Evolutionary conservation across 1,140 invertebrate species (phyloP).

Genomic region (Pseudomyrmex flavicornis): DNA sequence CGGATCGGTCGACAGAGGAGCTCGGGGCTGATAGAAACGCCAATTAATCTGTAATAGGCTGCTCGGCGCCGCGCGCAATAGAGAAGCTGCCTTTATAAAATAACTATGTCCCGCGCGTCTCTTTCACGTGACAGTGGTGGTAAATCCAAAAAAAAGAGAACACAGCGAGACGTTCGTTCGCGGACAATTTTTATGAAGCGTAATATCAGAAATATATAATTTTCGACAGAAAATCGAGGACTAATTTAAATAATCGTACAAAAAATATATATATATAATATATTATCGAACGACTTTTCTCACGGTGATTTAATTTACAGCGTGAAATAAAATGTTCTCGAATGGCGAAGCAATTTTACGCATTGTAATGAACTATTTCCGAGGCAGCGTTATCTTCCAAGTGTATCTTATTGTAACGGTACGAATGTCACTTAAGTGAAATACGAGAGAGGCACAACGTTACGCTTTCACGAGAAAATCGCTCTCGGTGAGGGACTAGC

Average conservation of each 20-base stretch:
- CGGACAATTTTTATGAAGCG: neutral
- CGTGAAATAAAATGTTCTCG: neutral
- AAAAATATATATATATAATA: neutral
- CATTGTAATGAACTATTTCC: slow-evolving; percentile 24
- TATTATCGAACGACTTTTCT: too few species aligned
- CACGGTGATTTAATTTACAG: too few species aligned
- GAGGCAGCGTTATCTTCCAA: too few species aligned
- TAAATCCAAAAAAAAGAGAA: neutral
- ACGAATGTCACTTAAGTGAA: slow-evolving; percentile 36
- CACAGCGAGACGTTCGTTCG: too few species aligned
- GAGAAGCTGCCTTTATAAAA: slow-evolving; percentile 28
- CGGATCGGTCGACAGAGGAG: neutral
- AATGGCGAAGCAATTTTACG: neutral
- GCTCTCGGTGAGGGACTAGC: slow-evolving; percentile 45
- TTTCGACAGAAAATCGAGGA: too few species aligned
- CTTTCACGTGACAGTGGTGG: slow-evolving; percentile 7
- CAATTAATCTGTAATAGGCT: slow-evolving; percentile 45
- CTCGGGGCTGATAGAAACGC: slow-evolving; percentile 34
- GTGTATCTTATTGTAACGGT: slow-evolving; percentile 14
- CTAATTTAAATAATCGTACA: neutral
- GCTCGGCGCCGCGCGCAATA: neutral
- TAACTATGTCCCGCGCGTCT: neutral
- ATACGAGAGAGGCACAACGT: slow-evolving; percentile 2
- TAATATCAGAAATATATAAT: neutral
- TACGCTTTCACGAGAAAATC: slow-evolving; percentile 54